Base-by-base conservation (phyloP, 2,888 invertebrate genomes). In the Phlogophora meticulosa region DNA sequence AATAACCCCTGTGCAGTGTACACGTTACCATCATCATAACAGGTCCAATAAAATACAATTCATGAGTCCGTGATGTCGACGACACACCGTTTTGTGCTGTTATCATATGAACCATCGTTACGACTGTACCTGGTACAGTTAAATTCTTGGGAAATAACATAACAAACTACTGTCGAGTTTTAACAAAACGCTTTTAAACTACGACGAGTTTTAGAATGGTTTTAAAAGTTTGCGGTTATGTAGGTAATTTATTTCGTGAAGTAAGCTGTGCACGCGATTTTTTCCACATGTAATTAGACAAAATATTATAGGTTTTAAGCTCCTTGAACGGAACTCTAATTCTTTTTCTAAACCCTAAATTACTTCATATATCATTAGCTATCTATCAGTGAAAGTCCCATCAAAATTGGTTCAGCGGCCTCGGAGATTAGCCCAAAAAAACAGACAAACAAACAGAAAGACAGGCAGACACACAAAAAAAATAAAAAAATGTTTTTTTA, bases 111-210 rank as follows among this genome's bases (percentile, higher is more conserved):
- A 53, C 60, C 32, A 42, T 42, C 62, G 59, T 59, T 51, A 66
- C 57, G 38, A 58, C 59, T 34, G 49, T 0, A 28, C 28, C 28
- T 28, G 2, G 51, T 76, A 61, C 72, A 61, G 80, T 78, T 76
- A 76, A 74, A 40, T 78, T 76, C 76, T 63, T 59, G 59, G 17
- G 74, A 76, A 73, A 38, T 53, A 64, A 57, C 43, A 61, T 49
- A 59, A 59, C 55, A 60, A 42, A 68, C 42, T 51, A n/a, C 17
- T 15, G 17, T 52, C 9, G 17, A n/a, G 22, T 49, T 71, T 64
- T 48, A 76, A 64, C 53, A 56, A 72, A 69, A 73, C 13, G 60
- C 3, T 68, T 60, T 42, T 32, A 40, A 36, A 38, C 42, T 61
- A 56, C 38, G 36, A 55, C 58, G n/a, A 42, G 49, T 28, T 40